A percentile compares a stretch with the other conserved stretches of the same genome.
phyloP scores from a whole-genome alignment of 2,797 vertebrate species.

The Xerus rutilus region DNA sequence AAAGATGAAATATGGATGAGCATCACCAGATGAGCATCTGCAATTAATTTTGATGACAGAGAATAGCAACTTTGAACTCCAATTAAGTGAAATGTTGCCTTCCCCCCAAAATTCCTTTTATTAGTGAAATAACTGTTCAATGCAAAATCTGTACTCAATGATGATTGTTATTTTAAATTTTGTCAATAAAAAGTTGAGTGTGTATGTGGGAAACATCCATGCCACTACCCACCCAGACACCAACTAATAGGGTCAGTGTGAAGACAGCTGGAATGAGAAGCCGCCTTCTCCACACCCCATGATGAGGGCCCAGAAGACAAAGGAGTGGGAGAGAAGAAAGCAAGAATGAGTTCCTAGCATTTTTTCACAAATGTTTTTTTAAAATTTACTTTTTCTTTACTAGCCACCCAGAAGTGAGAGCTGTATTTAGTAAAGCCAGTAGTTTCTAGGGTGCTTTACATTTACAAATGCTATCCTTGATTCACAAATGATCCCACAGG shows the following conservation, averaged over 20 bases:
- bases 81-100: not conserved
- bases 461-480: not conserved
- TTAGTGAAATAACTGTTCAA: not conserved
- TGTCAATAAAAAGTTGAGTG: not conserved
- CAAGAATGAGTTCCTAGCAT: not conserved
- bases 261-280: not conserved
- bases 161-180: not conserved
- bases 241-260: not conserved
- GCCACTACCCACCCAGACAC: not conserved
- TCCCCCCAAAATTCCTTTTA: not conserved
- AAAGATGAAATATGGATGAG: not conserved
- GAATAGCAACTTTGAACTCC: not conserved
- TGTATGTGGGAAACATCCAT: no score
- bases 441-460: not conserved
- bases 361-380: conserved; percentile 10
- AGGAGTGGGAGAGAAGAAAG: not conserved
- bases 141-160: not conserved
- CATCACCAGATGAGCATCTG: not conserved
- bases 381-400: not conserved
- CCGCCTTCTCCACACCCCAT: not conserved
- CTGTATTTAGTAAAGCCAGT: not conserved
- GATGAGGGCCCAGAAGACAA: not conserved
- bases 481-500: not conserved
- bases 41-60: not conserved
- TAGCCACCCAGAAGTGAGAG: not conserved